Evolutionary conservation across 2,888 invertebrate species (phyloP), one percentile per base, ranked within the genome.

Genomic region (Leucoma salicis): DNA sequence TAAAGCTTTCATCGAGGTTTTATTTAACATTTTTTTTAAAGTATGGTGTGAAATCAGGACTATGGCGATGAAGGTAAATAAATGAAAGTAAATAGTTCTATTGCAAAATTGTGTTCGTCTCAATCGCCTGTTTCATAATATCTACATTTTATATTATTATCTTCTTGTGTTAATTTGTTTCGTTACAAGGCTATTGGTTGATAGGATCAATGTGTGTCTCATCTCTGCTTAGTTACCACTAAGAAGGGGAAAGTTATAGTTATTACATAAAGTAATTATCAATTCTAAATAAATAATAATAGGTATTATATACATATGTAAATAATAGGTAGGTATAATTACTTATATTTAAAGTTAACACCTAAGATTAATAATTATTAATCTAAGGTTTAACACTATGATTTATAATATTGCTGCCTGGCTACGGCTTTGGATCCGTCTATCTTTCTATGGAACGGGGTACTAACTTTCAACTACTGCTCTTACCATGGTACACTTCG

Each of bases 51-150:
- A 46, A 45, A 29, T 43, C 42, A 44, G 45, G 61, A 61, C 40
- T 54, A 44, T 41, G 41, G 46, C 31, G 41, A 42, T 40, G 33
- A 60, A 59, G 58, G 58, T 59, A 59, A 59, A 59, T 56, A 25
- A 47, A 39, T 42, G 31, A 31, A 13, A 11, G 13, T 14, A 4
- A 29, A 29, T 46, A 10, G 29, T 35, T 45, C 25, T 16, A 5
- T 49, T 47, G 46, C 48, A 24, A 42, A 33, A 45, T 27, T 60
- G 61, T 58, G 58, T 43, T 39, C 15, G 58, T 60, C 49, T 39
- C 14, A 36, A 44, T 31, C 48, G 39, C 43, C 40, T 52, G 54
- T 56, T 47, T 31, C 21, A 21, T 21, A 8, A 21, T 21, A 3
- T 21, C 21, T 3, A 21, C 21, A 8, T 21, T 8, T 21, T 6